Evolutionary conservation across 30 jellyfish, hydroid and myxozoan genomes (phyloP).

Genomic region (Aurelia sp.): DNA sequence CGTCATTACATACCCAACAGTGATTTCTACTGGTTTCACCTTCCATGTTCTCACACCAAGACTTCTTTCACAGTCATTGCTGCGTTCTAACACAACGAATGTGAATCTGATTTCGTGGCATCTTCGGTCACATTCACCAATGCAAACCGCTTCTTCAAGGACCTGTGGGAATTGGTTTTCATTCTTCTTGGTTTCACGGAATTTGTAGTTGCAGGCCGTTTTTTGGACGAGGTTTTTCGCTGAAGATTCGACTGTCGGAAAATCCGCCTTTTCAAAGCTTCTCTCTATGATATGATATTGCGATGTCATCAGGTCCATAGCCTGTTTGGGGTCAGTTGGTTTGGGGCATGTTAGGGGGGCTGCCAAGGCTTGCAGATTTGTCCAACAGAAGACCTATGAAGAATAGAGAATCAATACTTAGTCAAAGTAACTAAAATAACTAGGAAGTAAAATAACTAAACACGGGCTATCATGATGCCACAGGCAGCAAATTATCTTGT

Average conservation of each 20-base stretch:
- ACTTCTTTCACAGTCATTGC: slow-evolving; percentile 4
- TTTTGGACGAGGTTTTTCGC: no score
- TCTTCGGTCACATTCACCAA: slow-evolving; percentile 12
- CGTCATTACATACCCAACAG: slow-evolving; percentile 10
- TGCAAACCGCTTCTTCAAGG: slow-evolving; percentile 15
- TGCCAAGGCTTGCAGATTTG: not conserved
- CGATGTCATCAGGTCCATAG: not conserved
- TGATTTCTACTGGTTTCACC: not conserved
- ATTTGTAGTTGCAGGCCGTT: slow-evolving; percentile 14
- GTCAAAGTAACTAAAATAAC: no score
- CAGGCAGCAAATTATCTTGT: no score
- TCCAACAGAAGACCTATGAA: no score
- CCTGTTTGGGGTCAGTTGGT: slow-evolving; percentile 7
- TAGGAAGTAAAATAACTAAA: no score
- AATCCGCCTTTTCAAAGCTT: no score
- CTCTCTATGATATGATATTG: no score
- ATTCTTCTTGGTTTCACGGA: slow-evolving; percentile 22
- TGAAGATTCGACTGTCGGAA: no score
- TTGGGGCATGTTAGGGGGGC: slow-evolving; percentile 19
- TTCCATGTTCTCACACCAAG: slow-evolving; percentile 24
- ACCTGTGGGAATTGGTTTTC: slow-evolving; percentile 3
- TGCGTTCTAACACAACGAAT: slow-evolving; percentile 5
- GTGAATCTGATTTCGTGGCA: slow-evolving; percentile 5
- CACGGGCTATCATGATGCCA: no score
- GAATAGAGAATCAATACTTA: no score